These are phyloP conservation scores for Drosophila pseudotalamancana DNA, from an alignment of 2,888 invertebrate genomes.

Conservation along the genomic window DNA sequence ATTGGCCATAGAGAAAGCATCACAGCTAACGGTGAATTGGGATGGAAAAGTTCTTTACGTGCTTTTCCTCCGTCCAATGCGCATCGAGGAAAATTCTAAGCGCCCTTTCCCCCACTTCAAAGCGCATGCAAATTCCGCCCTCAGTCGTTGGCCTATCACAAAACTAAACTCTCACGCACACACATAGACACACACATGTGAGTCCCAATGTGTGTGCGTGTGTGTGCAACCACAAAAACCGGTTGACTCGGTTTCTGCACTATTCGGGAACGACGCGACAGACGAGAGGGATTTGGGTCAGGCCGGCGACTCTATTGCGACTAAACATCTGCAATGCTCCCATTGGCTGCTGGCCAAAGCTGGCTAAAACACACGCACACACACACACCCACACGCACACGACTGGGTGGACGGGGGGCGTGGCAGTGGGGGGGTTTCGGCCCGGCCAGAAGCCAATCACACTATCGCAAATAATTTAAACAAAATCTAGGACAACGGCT, in stretches of 20 bases:
- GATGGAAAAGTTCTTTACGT: background rate
- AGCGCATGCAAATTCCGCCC: constrained; percentile 68
- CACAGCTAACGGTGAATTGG: no score
- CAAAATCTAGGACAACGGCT: constrained; percentile 83
- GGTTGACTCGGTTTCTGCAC: constrained; percentile 61
- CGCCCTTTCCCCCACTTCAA: constrained; percentile 20
- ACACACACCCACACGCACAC: constrained; percentile 43
- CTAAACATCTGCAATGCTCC: constrained; percentile 77
- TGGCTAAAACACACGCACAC: constrained; percentile 54
- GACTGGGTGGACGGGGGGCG: background rate
- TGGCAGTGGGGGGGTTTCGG: constrained; percentile 26
- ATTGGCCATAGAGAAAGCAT: no score
- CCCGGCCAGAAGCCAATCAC: constrained; percentile 83
- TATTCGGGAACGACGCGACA: constrained; percentile 64
- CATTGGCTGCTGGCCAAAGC: constrained; percentile 75
- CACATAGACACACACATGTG: constrained; percentile 20
- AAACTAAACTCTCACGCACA: constrained; percentile 55
- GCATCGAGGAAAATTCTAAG: constrained; percentile 45
- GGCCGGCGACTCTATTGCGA: constrained; percentile 63
- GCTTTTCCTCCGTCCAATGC: constrained; percentile 37
- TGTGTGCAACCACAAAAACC: constrained; percentile 48
- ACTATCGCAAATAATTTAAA: constrained; percentile 84
- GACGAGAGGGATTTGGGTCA: constrained; percentile 76
- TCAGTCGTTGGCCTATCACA: constrained; percentile 61
- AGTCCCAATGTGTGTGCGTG: constrained; percentile 16